phyloP scores from a whole-genome alignment of 1,140 invertebrate species.

The Pachypeltis micranthus region DNA sequence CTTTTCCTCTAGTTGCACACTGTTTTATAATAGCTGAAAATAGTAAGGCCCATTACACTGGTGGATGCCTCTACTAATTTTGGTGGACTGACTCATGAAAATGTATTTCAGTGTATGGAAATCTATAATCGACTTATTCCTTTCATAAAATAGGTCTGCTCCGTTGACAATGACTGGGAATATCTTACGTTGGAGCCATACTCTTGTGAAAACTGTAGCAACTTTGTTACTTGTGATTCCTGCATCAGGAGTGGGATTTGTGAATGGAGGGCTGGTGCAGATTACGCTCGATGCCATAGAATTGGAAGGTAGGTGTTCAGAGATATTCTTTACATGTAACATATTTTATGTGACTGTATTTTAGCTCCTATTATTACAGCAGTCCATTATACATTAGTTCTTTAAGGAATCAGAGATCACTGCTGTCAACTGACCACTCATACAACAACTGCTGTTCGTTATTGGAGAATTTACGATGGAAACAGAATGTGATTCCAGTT shows the following conservation, averaged over 20 bases:
- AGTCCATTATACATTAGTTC: background rate
- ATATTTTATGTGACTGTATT: too few relatives aligned
- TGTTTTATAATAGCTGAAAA: too few relatives aligned
- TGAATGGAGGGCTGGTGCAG: slow-evolving; percentile 62
- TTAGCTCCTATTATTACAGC: background rate
- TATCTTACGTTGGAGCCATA: slow-evolving; percentile 67
- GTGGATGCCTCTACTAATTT: too few relatives aligned
- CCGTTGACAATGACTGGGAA: slow-evolving; percentile 46
- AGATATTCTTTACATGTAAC: background rate
- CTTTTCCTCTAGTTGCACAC: too few relatives aligned
- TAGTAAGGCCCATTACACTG: too few relatives aligned
- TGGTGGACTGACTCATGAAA: background rate
- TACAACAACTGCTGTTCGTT: too few relatives aligned
- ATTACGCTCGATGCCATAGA: slow-evolving; percentile 68
- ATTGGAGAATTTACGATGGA: too few relatives aligned
- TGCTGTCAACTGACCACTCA: too few relatives aligned
- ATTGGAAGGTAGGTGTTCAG: slow-evolving; percentile 46
- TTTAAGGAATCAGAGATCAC: too few relatives aligned
- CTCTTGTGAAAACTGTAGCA: slow-evolving; percentile 73
- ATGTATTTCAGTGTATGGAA: background rate
- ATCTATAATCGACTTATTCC: background rate
- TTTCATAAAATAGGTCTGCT: slow-evolving; percentile 11
- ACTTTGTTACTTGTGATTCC: slow-evolving; percentile 72
- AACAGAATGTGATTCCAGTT: too few relatives aligned
- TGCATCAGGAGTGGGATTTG: slow-evolving; percentile 59